Conservation (phyloP, 2,797 vertebrate species). For the Hybognathus amarus region DNA sequence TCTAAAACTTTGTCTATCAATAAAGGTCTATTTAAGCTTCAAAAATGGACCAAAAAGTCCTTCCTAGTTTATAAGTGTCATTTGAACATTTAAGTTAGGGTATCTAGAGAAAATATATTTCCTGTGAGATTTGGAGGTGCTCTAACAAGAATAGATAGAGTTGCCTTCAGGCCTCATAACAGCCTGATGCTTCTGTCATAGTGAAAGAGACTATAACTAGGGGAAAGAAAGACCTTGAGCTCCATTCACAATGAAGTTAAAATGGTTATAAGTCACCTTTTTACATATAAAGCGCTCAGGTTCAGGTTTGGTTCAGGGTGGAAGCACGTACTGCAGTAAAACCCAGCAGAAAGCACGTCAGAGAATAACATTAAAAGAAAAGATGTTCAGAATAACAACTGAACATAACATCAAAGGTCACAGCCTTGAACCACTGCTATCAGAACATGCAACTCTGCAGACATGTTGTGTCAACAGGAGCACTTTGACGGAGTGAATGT, state of each 20-base stretch:
- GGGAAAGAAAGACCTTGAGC: slow-evolving; percentile 3
- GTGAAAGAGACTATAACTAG: background rate
- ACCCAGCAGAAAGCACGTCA: background rate
- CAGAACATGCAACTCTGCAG: slow-evolving; percentile 7
- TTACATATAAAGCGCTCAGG: background rate
- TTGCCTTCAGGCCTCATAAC: background rate
- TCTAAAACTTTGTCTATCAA: background rate
- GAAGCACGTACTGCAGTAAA: slow-evolving; percentile 5
- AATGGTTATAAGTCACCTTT: slow-evolving; percentile 1
- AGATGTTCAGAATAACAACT: background rate
- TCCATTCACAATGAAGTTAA: background rate
- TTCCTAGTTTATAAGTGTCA: background rate
- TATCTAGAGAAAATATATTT: background rate
- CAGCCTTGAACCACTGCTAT: slow-evolving; percentile 7
- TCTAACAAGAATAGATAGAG: background rate
- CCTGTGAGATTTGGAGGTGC: background rate
- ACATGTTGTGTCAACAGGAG: background rate
- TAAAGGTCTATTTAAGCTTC: background rate
- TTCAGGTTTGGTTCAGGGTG: background rate
- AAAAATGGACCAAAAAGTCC: background rate
- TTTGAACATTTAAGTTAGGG: background rate
- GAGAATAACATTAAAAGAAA: background rate
- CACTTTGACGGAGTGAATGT: background rate
- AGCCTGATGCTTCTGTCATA: background rate
- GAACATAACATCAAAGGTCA: slow-evolving; percentile 7